These are phyloP conservation scores for Fregetta grallaria DNA, from an alignment of 2,113 vertebrate species.

Conservation along the genomic window DNA sequence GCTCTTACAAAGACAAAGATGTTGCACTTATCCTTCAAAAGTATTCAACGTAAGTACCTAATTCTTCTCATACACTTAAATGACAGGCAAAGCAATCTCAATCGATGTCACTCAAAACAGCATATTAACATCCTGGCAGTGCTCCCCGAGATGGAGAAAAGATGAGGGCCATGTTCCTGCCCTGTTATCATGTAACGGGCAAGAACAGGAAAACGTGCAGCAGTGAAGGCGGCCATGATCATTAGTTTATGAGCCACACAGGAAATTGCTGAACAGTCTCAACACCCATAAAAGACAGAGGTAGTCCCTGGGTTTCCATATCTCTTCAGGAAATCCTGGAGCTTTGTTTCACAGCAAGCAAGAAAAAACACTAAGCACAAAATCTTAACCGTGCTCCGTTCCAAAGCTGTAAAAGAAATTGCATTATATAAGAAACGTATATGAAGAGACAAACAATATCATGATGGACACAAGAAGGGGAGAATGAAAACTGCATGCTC, in stretches of 20 bases:
- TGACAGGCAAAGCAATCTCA: not conserved
- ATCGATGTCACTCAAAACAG: not conserved
- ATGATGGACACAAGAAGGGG: not conserved
- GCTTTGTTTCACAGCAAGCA: not conserved
- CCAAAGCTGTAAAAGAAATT: not conserved
- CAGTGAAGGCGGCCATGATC: not conserved
- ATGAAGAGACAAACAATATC: not conserved
- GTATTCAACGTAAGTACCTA: not conserved
- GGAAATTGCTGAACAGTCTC: not conserved
- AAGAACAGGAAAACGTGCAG: not conserved
- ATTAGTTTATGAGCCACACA: not conserved
- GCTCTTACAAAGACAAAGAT: not conserved
- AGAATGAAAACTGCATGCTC: not conserved
- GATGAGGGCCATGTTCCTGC: not conserved
- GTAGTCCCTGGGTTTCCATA: not conserved
- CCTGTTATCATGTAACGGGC: not conserved
- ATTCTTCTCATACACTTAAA: not conserved
- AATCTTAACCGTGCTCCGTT: not conserved
- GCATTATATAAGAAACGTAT: not conserved
- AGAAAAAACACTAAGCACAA: not conserved
- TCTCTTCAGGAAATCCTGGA: not conserved
- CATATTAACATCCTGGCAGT: not conserved
- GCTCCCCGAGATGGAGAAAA: not conserved
- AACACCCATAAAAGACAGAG: not conserved
- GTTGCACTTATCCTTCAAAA: not conserved